Evolutionary conservation across 1,140 invertebrate genomes (phyloP).

Genomic region (Aphidius ervi): DNA sequence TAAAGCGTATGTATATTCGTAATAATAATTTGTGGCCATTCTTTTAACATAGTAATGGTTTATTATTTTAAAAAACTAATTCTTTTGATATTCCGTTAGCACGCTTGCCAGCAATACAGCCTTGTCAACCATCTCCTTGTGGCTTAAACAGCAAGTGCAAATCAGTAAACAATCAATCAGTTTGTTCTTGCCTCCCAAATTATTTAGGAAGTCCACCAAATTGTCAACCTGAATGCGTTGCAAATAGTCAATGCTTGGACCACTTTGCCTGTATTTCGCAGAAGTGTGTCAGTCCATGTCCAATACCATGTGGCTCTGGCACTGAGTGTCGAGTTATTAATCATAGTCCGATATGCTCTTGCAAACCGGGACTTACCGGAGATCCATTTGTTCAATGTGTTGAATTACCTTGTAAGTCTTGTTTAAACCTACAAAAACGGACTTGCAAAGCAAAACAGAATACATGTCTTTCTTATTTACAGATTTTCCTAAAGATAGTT

Average conservation of each 20-base stretch:
- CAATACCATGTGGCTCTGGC: slow-evolving; percentile 58
- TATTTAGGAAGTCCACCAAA: slow-evolving; percentile 61
- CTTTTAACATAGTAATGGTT: slow-evolving; percentile 23
- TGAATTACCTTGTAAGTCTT: slow-evolving; percentile 50
- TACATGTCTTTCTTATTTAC: too few species aligned
- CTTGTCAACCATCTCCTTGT: slow-evolving; percentile 59
- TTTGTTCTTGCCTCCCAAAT: slow-evolving; percentile 61
- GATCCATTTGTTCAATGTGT: slow-evolving; percentile 55
- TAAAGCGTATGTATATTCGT: slow-evolving; percentile 23
- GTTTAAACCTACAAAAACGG: too few species aligned
- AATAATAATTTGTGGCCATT: slow-evolving; percentile 52
- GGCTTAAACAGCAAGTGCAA: slow-evolving; percentile 64
- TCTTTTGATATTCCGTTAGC: neutral
- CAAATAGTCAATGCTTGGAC: slow-evolving; percentile 61
- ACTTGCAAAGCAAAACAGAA: too few species aligned
- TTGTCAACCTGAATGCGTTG: slow-evolving; percentile 65
- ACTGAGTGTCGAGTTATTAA: slow-evolving; percentile 57
- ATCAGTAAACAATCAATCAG: slow-evolving; percentile 51
- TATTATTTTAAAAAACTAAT: neutral
- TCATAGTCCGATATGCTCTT: slow-evolving; percentile 52
- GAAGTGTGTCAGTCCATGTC: slow-evolving; percentile 66
- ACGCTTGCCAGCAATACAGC: slow-evolving; percentile 28
- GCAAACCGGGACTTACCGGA: slow-evolving; percentile 44
- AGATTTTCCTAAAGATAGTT: too few species aligned
- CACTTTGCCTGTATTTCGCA: slow-evolving; percentile 62